Base-by-base conservation (phyloP, 2,113 vertebrate genomes). In the Microcebus jonahi region DNA sequence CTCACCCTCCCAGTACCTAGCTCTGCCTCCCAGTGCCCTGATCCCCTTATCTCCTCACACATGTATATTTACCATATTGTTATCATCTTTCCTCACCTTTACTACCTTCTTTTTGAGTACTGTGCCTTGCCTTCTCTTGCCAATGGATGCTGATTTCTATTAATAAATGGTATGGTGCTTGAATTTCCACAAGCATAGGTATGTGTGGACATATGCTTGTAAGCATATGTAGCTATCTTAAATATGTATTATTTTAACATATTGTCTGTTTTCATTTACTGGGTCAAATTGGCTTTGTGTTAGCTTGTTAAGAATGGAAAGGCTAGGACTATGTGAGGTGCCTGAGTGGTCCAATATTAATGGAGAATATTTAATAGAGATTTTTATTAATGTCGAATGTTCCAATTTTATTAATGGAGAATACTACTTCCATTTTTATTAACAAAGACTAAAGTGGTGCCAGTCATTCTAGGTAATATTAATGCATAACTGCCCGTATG, bases 271-370 rank as follows among this genome's bases (percentile, higher is more conserved):
- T 89, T 27, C 36, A 76, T 6, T 96, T 71, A 59, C 3, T 95
- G 18, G 68, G 50, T 93, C 82, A 83, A 94, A 90, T 67, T 82
- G 67, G 10, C 48, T 87, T 68, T 91, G 45, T 29, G 90, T 73
- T 68, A 57, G 21, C 15, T 92, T 96, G 27, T 50, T 82, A 93
- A 76, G 25, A 90, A 86, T 61, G 2, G 23, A 45, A 91, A 90
- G 29, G 13, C n/a, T 71, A 63, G 9, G n/a, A 48, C n/a, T 57
- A 50, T 34, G 2, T 65, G 34, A 95, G 83, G 75, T 73, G 27
- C 17, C 34, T 50, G 18, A 61, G 20, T 61, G 8, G 21, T 79
- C 15, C 67, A 70, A 53, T 79, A 82, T 55, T 89, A 88, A 39
- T 20, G 25, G 25, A 75, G n/a, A 86, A 42, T 68, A 36, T 50